phyloP scores from a whole-genome alignment of 2,113 vertebrate genomes.

The Meleagris gallopavo region DNA sequence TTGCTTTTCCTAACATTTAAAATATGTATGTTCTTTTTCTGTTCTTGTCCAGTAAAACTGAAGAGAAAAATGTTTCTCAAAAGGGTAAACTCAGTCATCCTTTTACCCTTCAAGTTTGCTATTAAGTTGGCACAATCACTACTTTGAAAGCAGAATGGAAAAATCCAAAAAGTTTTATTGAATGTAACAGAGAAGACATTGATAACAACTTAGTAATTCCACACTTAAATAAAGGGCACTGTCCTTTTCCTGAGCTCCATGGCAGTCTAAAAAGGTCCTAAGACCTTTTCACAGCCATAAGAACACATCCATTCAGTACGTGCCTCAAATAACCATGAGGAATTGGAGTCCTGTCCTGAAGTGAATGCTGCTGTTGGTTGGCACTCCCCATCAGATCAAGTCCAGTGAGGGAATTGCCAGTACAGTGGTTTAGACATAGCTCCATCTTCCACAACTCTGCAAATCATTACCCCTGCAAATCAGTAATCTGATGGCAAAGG shows the following conservation, averaged over 20 bases:
- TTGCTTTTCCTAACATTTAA: not conserved
- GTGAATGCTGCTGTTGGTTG: not conserved
- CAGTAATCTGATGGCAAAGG: not conserved
- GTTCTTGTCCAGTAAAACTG: not conserved
- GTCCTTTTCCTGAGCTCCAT: not conserved
- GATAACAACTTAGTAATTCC: not conserved
- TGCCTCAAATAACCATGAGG: not conserved
- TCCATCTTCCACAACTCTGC: not conserved
- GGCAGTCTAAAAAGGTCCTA: not conserved
- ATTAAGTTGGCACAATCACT: not conserved
- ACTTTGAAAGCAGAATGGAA: not conserved
- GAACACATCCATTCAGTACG: not conserved
- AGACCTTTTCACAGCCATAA: not conserved
- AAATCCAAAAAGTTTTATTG: not conserved
- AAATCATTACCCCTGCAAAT: not conserved
- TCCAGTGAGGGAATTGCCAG: not conserved
- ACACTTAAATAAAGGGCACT: not conserved
- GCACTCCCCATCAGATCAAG: not conserved
- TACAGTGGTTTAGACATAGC: not conserved
- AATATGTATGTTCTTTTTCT: not conserved
- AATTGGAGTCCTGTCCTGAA: not conserved
- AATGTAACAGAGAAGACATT: not conserved
- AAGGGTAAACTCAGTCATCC: not conserved
- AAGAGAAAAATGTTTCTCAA: not conserved
- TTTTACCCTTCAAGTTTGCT: not conserved